phyloP scores from a whole-genome alignment of 1,140 invertebrate genomes.

The Teleogryllus occipitalis region DNA sequence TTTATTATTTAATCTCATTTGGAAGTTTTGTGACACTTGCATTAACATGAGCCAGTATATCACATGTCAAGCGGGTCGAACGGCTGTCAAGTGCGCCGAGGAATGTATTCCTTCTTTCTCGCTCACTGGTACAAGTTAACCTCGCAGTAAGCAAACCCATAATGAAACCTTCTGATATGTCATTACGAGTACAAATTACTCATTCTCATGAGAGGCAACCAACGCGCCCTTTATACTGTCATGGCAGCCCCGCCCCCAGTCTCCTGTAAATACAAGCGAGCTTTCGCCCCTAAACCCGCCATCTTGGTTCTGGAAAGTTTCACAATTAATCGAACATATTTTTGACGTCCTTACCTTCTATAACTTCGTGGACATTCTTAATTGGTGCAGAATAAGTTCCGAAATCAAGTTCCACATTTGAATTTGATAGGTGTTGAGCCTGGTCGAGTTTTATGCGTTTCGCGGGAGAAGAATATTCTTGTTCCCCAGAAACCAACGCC shows the following conservation, averaged over 20 bases:
- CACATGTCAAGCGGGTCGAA: no score
- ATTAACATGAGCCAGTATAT: no score
- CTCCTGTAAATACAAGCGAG: conserved; percentile 24
- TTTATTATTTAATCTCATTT: no score
- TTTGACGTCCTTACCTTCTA: conserved; percentile 27
- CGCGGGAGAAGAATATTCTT: conserved; percentile 40
- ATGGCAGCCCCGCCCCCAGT: conserved; percentile 32
- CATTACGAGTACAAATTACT: no score
- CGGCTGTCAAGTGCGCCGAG: no score
- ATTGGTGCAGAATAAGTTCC: conserved; percentile 28
- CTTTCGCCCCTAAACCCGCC: conserved; percentile 29
- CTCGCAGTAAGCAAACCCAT: no score
- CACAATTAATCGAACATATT: conserved; percentile 31
- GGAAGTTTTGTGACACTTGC: no score
- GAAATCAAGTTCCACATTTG: conserved; percentile 32
- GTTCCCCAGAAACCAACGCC: conserved; percentile 41
- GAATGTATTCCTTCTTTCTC: no score
- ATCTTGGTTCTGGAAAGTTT: conserved; percentile 34
- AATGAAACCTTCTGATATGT: no score
- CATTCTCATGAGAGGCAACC: no score
- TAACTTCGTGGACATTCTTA: conserved; percentile 29
- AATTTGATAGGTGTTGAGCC: conserved; percentile 29
- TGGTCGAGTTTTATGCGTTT: conserved; percentile 41
- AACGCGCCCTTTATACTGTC: conserved; percentile 26
- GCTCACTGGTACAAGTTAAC: no score